Evolutionary conservation across 2,797 vertebrate genomes (phyloP).

Genomic region (Paguma larvata): DNA sequence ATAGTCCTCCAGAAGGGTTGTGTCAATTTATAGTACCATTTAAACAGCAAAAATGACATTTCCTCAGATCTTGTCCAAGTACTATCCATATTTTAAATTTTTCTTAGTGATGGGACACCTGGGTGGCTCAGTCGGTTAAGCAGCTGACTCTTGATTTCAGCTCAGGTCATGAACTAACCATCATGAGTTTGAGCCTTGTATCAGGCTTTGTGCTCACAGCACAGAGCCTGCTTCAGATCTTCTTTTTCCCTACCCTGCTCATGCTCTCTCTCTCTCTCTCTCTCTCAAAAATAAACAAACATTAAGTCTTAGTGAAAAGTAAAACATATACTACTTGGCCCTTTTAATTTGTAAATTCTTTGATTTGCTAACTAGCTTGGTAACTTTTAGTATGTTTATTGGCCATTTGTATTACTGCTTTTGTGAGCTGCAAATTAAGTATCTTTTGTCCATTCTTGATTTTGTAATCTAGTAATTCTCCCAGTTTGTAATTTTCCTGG

Average conservation of each 20-base stretch:
- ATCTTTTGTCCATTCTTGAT: neutral
- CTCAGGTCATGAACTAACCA: too few species aligned
- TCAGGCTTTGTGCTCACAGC: too few species aligned
- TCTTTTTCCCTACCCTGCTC: too few species aligned
- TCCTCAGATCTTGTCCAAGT: neutral
- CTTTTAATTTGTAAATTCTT: constrained; percentile 37
- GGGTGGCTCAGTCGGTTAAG: too few species aligned
- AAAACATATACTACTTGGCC: neutral
- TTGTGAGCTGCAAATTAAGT: neutral
- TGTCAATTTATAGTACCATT: neutral
- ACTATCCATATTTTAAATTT: neutral
- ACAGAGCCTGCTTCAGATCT: too few species aligned
- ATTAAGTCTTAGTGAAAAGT: neutral
- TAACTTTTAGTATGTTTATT: neutral
- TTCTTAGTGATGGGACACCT: neutral
- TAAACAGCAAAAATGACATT: neutral
- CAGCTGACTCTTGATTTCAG: too few species aligned
- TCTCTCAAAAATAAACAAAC: too few species aligned
- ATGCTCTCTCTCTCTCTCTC: too few species aligned
- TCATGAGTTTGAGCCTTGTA: too few species aligned
- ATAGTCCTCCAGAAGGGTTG: neutral
- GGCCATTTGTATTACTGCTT: neutral
- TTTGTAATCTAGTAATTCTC: constrained; percentile 18
- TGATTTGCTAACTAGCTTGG: neutral
- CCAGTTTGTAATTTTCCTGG: neutral